Base-by-base conservation (phyloP, 2,797 vertebrate genomes). In the Falco naumanni region DNA sequence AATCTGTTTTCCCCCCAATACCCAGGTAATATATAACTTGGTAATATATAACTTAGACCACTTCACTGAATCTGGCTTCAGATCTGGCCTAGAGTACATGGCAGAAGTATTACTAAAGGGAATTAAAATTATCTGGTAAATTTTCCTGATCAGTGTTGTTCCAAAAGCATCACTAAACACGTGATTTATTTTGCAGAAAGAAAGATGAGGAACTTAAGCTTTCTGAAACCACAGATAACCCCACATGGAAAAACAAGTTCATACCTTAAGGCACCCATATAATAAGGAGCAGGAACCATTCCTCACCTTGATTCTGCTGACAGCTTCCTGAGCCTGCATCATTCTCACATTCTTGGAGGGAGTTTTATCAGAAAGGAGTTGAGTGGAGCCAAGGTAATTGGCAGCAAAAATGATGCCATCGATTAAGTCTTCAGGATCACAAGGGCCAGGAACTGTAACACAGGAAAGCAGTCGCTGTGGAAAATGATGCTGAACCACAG, bases 281-380 rank as follows among this genome's bases (percentile, higher is more conserved):
- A 5, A 92, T 18, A 50, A 50, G 33, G 0, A 21, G 71, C 28
- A 63, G 41, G 41, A 92, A 43, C 69, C 39, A 86, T 24, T 78
- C 25, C 98, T 99, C 95, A 99, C 99, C 99, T 99, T 99, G 97
- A 99, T 99, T 93, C 99, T 98, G 97, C 98, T 99, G 56, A 99
- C 99, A 7, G 99, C 99, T 97, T 99, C 99, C 97, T 99, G 99
- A 33, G 99, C 99, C 97, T 99, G 99, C 99, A 99, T 99, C 99
- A 99, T 99, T 96, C 99, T 98, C 79, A 99, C 98, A 37, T 99
- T 99, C 98, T 99, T 99, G 69, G 99, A 99, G 0, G 99, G 99
- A 10, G 99, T 99, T 98, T 99, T 99, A 93, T 99, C 99, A 14
- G 99, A 99, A 88, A 99, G 98, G 61, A 99, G 98, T 92, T 99